These are phyloP conservation scores for Baryphthengus martii DNA, from an alignment of 2,113 vertebrate genomes.

Conservation along the genomic window DNA sequence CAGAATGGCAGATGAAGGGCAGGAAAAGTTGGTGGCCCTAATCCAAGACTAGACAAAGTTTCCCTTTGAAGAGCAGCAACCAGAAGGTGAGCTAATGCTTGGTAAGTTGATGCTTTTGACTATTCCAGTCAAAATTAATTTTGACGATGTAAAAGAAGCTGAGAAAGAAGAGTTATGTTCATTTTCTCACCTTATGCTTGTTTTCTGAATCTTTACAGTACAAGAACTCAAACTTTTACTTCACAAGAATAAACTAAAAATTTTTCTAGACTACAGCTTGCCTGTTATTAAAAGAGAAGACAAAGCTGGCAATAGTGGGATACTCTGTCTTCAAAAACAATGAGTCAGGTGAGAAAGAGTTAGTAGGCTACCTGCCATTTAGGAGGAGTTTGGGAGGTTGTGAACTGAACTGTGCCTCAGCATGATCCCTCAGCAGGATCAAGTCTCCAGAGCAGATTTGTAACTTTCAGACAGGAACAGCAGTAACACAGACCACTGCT, in stretches of 20 bases:
- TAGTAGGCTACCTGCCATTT: background rate
- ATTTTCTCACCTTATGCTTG: background rate
- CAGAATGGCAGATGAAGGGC: background rate
- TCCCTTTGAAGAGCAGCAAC: background rate
- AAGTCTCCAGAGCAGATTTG: background rate
- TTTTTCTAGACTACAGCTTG: background rate
- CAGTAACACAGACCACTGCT: background rate
- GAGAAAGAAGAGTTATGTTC: background rate
- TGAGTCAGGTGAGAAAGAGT: background rate
- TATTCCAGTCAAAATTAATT: background rate
- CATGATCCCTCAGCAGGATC: background rate
- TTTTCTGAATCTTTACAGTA: background rate
- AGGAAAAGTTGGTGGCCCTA: background rate
- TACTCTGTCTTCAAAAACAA: background rate
- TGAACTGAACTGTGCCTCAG: background rate
- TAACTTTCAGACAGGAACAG: background rate
- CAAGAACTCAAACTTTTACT: background rate
- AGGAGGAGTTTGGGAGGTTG: background rate
- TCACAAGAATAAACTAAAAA: background rate
- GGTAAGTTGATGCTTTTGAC: background rate
- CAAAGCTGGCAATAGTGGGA: background rate
- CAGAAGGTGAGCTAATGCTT: background rate
- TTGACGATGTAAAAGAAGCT: background rate
- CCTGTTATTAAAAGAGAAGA: background rate
- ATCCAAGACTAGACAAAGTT: background rate